Conservation (phyloP, 2,888 invertebrate genomes). For the Agrotis clavis region DNA sequence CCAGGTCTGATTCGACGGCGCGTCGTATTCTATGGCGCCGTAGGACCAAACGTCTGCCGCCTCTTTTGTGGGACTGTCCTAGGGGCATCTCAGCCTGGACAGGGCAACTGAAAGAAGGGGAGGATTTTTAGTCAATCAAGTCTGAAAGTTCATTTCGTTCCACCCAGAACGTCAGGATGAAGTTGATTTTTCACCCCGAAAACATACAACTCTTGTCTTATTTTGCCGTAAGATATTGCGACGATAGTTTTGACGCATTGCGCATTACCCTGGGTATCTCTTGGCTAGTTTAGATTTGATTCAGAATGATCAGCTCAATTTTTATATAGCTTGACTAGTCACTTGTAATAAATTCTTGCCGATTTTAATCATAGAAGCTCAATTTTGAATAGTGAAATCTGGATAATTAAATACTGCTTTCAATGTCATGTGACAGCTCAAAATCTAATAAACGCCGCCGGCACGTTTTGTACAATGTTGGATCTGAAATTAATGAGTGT, state of each 20-base stretch:
- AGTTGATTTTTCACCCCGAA: not conserved
- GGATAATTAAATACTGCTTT: not conserved
- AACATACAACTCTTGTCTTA: not conserved
- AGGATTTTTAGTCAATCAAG: no score
- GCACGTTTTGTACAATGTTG: not conserved
- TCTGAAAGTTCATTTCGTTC: no score
- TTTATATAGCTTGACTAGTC: constrained; percentile 35
- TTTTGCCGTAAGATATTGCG: not conserved
- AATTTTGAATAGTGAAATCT: constrained; percentile 36
- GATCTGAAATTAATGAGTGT: not conserved
- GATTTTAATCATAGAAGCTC: constrained; percentile 20
- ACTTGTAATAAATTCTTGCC: constrained; percentile 27
- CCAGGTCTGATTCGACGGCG: not conserved
- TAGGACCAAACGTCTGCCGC: no score
- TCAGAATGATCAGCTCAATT: constrained; percentile 40
- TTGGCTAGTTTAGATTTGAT: not conserved
- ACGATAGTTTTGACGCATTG: not conserved
- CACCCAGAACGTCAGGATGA: no score
- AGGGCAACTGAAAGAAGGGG: no score
- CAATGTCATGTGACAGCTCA: not conserved
- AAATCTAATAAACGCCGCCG: not conserved
- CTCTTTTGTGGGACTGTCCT: no score
- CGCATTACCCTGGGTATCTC: not conserved
- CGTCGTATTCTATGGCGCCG: not conserved
- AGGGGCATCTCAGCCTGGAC: no score